Percentiles rank a stretch among this genome's conserved stretches.
phyloP scores from a whole-genome alignment of 2,113 vertebrate species.

The Prunella fulvescens region DNA sequence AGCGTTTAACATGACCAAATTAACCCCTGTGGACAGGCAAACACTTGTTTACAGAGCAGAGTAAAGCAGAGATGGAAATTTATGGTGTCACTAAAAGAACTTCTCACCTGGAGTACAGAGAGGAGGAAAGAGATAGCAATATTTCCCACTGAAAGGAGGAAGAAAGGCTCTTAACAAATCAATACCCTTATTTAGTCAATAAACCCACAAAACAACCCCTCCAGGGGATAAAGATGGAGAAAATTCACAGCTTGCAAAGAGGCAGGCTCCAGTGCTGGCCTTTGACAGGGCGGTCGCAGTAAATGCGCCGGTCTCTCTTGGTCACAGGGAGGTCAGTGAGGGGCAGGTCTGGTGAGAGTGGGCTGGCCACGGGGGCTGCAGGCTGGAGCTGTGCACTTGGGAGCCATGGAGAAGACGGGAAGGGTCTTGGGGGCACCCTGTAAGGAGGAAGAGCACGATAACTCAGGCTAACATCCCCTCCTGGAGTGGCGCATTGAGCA shows the following conservation, averaged over 20 bases:
- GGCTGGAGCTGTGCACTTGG: background rate
- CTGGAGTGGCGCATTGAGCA: rapidly evolving
- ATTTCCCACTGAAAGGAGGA: conserved; percentile 68
- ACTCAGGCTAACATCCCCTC: background rate
- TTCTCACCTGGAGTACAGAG: conserved; percentile 55
- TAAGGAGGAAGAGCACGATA: rapidly evolving
- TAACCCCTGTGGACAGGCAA: conserved; percentile 66
- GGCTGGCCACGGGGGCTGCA: background rate
- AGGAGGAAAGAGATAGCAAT: conserved; percentile 22
- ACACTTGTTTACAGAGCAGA: conserved; percentile 72
- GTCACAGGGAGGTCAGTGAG: rapidly evolving
- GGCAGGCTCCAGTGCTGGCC: background rate
- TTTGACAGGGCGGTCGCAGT: background rate
- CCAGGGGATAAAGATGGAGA: conserved; percentile 44
- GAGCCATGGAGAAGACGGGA: background rate
- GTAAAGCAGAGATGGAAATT: conserved; percentile 70
- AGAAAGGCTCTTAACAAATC: conserved; percentile 79
- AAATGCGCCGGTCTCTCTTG: background rate
- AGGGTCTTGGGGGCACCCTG: background rate
- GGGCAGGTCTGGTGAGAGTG: background rate
- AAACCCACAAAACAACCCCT: conserved; percentile 63
- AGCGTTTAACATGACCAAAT: conserved; percentile 61
- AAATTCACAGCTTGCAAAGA: conserved; percentile 54
- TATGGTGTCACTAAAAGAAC: conserved; percentile 68
- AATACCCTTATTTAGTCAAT: conserved; percentile 71